Evolutionary conservation across 2,113 vertebrate genomes (phyloP), one percentile per base, ranked within the genome.

Genomic region (Ameiurus melas): DNA sequence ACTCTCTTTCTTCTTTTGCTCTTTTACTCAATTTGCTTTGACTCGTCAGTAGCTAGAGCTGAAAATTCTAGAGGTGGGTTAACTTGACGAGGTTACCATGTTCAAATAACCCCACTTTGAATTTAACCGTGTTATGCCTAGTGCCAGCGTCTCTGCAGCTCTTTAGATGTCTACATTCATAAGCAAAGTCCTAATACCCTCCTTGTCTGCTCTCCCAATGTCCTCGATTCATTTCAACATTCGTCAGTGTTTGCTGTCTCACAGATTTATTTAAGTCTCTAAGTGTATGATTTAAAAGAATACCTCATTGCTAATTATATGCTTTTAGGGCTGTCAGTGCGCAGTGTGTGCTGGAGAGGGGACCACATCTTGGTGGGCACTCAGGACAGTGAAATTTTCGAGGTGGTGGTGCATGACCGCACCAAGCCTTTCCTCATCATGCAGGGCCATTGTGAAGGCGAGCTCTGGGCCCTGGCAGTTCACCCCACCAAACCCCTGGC

Each of bases 361-460:
- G 98, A 99, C 93, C 98, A 99, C 92, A 99, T 99, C 90, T 95
- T 99, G 71, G 98, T 99, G 70, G 98, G 98, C 87, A 99, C 98
- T 0, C 98, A 99, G 91, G 98, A 99, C 83, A 99, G 98, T 89
- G 98, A 99, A 94, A 99, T 99, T 92, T 99, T 99, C 87, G 98
- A 99, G 94, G 96, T 99, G 91, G 98, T 99, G 93, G 98, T 99
- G 57, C 98, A 99, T 87, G 98, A 99, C 92, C 97, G 98, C 92
- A 98, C 96, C 93, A 99, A 99, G 92, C 98, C 98, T 93, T 98
- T 99, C 94, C 97, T 99, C 85, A 97, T 99, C 92, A 99, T 99
- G 98, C 98, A 99, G 95, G 98, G 98, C 78, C 98, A 99, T 92
- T 99, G 98, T 89, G 98, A 99, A 94, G 98, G 98, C 0, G 98